phyloP scores from a whole-genome alignment of 2,113 vertebrate genomes.

The Brachyhypopomus gauderio region DNA sequence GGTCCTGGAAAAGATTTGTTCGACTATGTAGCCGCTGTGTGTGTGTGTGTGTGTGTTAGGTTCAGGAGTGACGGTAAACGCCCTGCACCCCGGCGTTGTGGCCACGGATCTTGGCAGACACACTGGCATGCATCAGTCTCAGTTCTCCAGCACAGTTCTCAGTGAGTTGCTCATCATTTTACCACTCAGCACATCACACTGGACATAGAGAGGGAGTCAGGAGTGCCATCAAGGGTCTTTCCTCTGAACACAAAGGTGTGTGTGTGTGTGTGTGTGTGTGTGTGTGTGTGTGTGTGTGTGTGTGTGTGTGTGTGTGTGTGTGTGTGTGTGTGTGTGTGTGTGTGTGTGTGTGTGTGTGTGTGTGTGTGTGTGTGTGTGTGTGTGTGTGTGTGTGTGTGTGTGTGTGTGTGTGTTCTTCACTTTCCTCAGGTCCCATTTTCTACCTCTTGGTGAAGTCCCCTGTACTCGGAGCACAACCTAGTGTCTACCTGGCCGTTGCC shows the following conservation, averaged over 20 bases:
- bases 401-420: not conserved
- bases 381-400: too few relatives aligned
- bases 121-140: conserved; percentile 80
- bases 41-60: conserved; percentile 66
- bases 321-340: not conserved
- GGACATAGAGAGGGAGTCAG: too few relatives aligned
- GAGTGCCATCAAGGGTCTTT: too few relatives aligned
- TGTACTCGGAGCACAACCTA: conserved; percentile 79
- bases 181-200: conserved; percentile 4
- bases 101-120: conserved; percentile 84
- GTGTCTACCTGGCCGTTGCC: conserved; percentile 77
- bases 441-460: conserved; percentile 82
- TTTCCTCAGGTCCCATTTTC: conserved; percentile 79
- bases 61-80: conserved; percentile 79
- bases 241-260: not conserved
- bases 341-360: conserved; percentile 10
- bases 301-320: conserved; percentile 39
- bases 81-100: conserved; percentile 82
- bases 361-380: conserved; percentile 16
- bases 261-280: conserved; percentile 10
- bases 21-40: not conserved
- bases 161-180: conserved; percentile 68
- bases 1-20: not conserved
- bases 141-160: conserved; percentile 78
- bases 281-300: too few relatives aligned